These are phyloP conservation scores for Palaemon carinicauda DNA, from an alignment of 1,140 invertebrate genomes.

Conservation along the genomic window DNA sequence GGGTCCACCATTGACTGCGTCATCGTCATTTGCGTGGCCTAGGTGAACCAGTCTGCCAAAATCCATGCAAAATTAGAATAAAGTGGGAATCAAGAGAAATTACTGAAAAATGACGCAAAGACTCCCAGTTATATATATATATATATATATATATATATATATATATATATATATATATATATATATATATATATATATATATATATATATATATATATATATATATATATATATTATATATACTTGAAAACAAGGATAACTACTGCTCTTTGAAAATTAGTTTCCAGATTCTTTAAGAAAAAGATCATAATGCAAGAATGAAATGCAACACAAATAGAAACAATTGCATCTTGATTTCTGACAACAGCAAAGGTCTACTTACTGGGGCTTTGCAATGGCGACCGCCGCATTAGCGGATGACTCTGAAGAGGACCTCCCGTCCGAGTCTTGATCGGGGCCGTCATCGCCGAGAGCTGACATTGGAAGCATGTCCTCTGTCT, in stretches of 20 bases:
- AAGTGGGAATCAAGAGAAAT: not conserved
- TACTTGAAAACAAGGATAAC: too few species aligned
- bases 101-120: not conserved
- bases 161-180: too few species aligned
- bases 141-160: too few species aligned
- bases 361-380: not conserved
- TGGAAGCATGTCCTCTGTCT: not conserved
- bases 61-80: not conserved
- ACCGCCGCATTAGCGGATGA: conserved; percentile 20
- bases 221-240: too few species aligned
- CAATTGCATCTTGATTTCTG: too few species aligned
- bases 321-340: not conserved
- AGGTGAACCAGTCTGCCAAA: conserved; percentile 5
- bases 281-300: too few species aligned
- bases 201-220: too few species aligned
- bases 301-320: too few species aligned
- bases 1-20: conserved; percentile 27
- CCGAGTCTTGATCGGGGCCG: not conserved
- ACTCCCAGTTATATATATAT: not conserved
- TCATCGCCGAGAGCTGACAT: not conserved
- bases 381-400: conserved; percentile 39
- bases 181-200: too few species aligned
- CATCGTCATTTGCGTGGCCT: conserved; percentile 32
- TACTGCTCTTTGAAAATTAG: too few species aligned
- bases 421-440: conserved; percentile 21